Conservation (phyloP, 2,888 invertebrate species). For the Galerucella calmariensis region DNA sequence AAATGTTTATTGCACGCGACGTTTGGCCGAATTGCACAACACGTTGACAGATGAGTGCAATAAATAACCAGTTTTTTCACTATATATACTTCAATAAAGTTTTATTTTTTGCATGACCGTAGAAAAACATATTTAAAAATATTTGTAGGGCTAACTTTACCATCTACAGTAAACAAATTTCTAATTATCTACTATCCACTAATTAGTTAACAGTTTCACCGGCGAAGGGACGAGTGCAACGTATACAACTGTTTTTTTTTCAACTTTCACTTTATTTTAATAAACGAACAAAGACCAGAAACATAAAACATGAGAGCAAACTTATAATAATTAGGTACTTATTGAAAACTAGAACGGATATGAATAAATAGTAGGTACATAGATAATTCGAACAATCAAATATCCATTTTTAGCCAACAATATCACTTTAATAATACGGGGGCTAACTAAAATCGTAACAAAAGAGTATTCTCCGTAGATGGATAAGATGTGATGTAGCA, state of each 20-base stretch:
- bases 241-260: conserved; percentile 3
- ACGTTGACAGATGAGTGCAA: too few relatives aligned
- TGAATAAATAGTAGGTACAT: conserved; percentile 23
- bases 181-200: background rate
- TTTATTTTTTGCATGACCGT: too few relatives aligned
- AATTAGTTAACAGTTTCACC: background rate
- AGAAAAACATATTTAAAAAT: too few relatives aligned
- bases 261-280: conserved; percentile 25
- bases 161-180: background rate
- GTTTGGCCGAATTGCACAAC: too few relatives aligned
- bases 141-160: too few relatives aligned
- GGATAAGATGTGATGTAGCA: too few relatives aligned
- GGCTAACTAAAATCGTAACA: background rate
- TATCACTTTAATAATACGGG: background rate
- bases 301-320: conserved; percentile 18
- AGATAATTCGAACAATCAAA: conserved; percentile 24
- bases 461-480: background rate
- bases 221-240: background rate
- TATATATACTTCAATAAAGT: too few relatives aligned
- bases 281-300: conserved; percentile 19
- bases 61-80: too few relatives aligned
- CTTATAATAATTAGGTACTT: conserved; percentile 6
- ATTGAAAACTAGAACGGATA: conserved; percentile 24
- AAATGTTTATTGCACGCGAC: too few relatives aligned
- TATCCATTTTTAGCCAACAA: conserved; percentile 7